A percentile compares a stretch with the other conserved stretches of the same genome.
phyloP scores from a whole-genome alignment of 2,797 vertebrate species.

The Momotus momota region DNA sequence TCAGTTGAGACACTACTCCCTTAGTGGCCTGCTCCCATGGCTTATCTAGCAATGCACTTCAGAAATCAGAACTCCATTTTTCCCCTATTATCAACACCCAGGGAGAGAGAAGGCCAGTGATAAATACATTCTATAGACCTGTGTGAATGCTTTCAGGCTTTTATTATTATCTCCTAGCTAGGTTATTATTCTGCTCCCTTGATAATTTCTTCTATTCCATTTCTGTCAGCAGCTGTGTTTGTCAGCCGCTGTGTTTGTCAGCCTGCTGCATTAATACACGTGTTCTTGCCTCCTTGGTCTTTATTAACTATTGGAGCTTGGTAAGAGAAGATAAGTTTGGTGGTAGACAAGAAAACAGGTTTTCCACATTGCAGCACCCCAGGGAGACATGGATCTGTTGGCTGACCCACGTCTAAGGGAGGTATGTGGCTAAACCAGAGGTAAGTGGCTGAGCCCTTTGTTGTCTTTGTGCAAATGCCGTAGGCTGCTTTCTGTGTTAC shows the following conservation, averaged over 20 bases:
- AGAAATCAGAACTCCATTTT: background rate
- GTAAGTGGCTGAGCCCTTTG: background rate
- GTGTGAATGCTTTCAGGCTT: background rate
- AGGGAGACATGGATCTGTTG: background rate
- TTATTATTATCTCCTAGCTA: background rate
- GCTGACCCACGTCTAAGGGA: background rate
- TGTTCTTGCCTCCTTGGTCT: background rate
- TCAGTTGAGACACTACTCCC: background rate
- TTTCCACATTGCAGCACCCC: background rate
- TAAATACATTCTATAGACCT: background rate
- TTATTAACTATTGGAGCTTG: background rate
- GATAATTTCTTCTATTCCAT: background rate
- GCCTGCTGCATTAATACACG: background rate
- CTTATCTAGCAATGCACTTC: background rate
- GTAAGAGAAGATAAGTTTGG: background rate
- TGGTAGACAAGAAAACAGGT: background rate
- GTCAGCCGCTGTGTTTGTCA: constrained; percentile 12
- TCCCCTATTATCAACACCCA: background rate
- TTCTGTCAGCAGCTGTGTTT: constrained; percentile 9
- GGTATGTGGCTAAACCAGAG: background rate
- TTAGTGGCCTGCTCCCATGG: background rate
- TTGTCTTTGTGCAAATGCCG: background rate
- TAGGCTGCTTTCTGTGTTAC: background rate
- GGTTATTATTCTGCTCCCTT: constrained; percentile 22
- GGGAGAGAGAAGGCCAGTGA: background rate